Evolutionary conservation across 1,140 invertebrate genomes (phyloP), one percentile per base, ranked within the genome.

Genomic region (Musca domestica): DNA sequence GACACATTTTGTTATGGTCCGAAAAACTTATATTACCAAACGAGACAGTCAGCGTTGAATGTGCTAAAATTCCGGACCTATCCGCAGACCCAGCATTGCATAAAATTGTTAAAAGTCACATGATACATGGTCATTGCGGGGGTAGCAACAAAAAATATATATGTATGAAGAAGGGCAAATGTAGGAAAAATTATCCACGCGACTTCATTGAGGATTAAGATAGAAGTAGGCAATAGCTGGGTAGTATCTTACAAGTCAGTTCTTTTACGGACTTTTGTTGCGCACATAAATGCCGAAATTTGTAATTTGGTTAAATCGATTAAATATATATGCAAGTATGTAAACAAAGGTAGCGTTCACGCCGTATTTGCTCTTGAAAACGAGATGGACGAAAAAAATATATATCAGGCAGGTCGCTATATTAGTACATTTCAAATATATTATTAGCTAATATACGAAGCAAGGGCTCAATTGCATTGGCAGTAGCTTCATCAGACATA

Each of bases 311-410:
- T n/a, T n/a, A n/a, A n/a, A n/a, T n/a, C n/a, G n/a, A n/a, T n/a
- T n/a, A n/a, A n/a, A n/a, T n/a, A n/a, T n/a, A n/a, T n/a, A n/a
- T 83, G 77, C 65, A 83, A 83, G 74, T 84, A 83, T 75, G 72
- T 84, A 14, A 76, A 81, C 66, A 83, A 83, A 76, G 82, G 81
- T 7, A 73, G 71, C 30, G 76, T 78, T 65, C 66, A 73, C 64
- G 69, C 69, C 17, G 34, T 46, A 15, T 67, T 70, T 64, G 19
- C 46, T 20, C 3, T 70, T 46, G 23, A 65, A 41, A 70, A 58
- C 20, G 46, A 49, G 20, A 70, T 46, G 10, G 69, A 67, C 41
- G 66, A 70, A 66, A 58, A 65, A 25, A 54, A 7, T 4, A 10
- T n/a, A 22, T 83, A 76, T 72, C 74, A 84, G 74, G 64, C 74